These are phyloP conservation scores for Chelon auratus DNA, from an alignment of 2,797 vertebrate species.

Conservation along the genomic window DNA sequence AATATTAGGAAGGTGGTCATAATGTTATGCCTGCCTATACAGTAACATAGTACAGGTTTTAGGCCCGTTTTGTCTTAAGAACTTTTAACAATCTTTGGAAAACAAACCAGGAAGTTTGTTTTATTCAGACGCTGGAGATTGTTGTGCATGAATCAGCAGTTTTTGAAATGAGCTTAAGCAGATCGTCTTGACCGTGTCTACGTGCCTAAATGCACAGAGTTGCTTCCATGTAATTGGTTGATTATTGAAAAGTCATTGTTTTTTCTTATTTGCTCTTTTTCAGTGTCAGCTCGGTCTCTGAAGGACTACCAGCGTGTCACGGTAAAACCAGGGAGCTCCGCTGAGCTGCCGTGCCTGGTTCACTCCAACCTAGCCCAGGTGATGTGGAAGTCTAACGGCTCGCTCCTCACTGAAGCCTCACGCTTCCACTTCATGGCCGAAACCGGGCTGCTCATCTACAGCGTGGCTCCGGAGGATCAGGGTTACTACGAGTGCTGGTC, in stretches of 20 bases:
- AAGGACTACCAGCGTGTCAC: slow-evolving; percentile 72
- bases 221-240: no score
- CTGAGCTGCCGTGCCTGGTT: slow-evolving; percentile 90
- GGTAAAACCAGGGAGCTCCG: slow-evolving; percentile 91
- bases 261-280: slow-evolving; percentile 6
- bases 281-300: slow-evolving; percentile 58
- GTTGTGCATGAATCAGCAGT: no score
- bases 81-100: no score
- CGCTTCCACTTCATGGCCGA: slow-evolving; percentile 90
- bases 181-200: no score
- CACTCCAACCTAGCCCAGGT: slow-evolving; percentile 92
- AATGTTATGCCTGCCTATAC: no score
- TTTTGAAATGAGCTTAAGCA: no score
- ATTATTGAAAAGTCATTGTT: slow-evolving; percentile 5
- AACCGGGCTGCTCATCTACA: slow-evolving; percentile 91
- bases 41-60: no score
- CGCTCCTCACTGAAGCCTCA: slow-evolving; percentile 86
- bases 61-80: no score
- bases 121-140: no score
- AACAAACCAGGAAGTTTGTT: no score
- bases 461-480: slow-evolving; percentile 89
- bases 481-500: slow-evolving; percentile 94
- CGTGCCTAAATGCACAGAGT: no score
- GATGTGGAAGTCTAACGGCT: slow-evolving; percentile 90
- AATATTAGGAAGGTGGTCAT: no score